A percentile compares a stretch with the other conserved stretches of the same genome.
Conservation (phyloP, 1,140 invertebrate genomes). For the Scaptomyza graminum region DNA sequence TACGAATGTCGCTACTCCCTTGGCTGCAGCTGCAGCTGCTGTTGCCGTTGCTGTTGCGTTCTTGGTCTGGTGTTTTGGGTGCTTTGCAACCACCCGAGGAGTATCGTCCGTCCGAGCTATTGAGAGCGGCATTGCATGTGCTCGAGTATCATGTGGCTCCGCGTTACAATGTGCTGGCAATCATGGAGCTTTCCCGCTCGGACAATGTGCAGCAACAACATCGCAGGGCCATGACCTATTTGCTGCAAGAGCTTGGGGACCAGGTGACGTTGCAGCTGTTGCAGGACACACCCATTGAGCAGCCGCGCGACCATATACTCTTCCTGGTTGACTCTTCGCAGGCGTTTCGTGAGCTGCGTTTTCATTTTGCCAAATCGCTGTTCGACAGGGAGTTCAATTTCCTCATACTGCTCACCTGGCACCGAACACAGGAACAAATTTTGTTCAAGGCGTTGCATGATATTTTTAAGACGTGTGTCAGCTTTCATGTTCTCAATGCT, state of each 20-base stretch:
- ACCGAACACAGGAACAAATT: not conserved
- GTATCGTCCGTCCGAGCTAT: slow-evolving; percentile 22
- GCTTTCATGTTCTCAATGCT: slow-evolving; percentile 52
- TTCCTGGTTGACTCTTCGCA: slow-evolving; percentile 53
- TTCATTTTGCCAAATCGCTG: slow-evolving; percentile 39
- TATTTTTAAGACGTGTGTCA: slow-evolving; percentile 51
- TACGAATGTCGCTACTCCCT: not conserved
- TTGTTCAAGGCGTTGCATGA: slow-evolving; percentile 13
- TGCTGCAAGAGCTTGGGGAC: slow-evolving; percentile 26
- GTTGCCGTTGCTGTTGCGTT: not conserved
- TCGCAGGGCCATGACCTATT: slow-evolving; percentile 21
- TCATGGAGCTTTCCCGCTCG: slow-evolving; percentile 40
- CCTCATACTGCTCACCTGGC: slow-evolving; percentile 49
- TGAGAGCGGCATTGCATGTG: slow-evolving; percentile 38
- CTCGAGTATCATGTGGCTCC: slow-evolving; percentile 42
- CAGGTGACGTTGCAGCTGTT: slow-evolving; percentile 43
- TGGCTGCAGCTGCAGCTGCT: not conserved
- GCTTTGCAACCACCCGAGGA: slow-evolving; percentile 1
- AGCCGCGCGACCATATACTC: slow-evolving; percentile 40
- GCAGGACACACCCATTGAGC: slow-evolving; percentile 14
- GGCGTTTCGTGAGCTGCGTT: slow-evolving; percentile 41
- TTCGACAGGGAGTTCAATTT: slow-evolving; percentile 57
- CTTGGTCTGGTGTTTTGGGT: not conserved
- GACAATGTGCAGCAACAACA: slow-evolving; percentile 4
- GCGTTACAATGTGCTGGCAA: slow-evolving; percentile 37